Conservation (phyloP, 2,888 invertebrate species). For the Osmoderma eremita region DNA sequence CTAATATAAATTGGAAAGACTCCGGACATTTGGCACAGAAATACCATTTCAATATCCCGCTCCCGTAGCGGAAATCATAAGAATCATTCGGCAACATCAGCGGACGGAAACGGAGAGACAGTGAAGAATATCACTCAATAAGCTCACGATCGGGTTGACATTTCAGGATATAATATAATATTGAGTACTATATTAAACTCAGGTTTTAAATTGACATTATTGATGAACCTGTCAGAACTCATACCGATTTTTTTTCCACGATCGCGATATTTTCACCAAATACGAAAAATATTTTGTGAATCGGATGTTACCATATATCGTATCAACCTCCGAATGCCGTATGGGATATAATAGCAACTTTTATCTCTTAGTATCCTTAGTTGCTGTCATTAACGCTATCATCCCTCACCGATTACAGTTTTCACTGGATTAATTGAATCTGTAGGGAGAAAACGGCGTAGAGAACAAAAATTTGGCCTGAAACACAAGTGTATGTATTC, state of each 20-base stretch:
- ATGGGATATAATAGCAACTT: too few relatives aligned
- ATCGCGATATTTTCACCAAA: constrained; percentile 5
- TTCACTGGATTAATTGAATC: too few relatives aligned
- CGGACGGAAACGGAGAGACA: constrained; percentile 34
- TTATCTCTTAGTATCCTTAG: too few relatives aligned
- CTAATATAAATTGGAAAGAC: constrained; percentile 26
- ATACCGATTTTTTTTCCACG: constrained; percentile 14
- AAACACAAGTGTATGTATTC: too few relatives aligned
- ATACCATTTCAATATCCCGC: constrained; percentile 37
- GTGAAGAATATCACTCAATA: constrained; percentile 39
- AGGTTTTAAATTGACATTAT: constrained; percentile 31
- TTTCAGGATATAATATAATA: constrained; percentile 34
- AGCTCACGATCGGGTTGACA: constrained; percentile 37
- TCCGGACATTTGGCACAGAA: constrained; percentile 32
- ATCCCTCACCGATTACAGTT: too few relatives aligned
- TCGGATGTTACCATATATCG: neutral
- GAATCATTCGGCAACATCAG: constrained; percentile 26
- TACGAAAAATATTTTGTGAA: constrained; percentile 13
- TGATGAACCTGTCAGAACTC: constrained; percentile 32
- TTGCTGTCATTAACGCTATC: too few relatives aligned
- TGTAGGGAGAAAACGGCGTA: too few relatives aligned
- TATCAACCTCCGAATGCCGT: too few relatives aligned
- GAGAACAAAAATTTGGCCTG: too few relatives aligned
- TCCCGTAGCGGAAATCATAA: constrained; percentile 31
- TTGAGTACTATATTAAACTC: constrained; percentile 36